Conservation (phyloP, 1,140 invertebrate genomes). For the Prorops nasuta region DNA sequence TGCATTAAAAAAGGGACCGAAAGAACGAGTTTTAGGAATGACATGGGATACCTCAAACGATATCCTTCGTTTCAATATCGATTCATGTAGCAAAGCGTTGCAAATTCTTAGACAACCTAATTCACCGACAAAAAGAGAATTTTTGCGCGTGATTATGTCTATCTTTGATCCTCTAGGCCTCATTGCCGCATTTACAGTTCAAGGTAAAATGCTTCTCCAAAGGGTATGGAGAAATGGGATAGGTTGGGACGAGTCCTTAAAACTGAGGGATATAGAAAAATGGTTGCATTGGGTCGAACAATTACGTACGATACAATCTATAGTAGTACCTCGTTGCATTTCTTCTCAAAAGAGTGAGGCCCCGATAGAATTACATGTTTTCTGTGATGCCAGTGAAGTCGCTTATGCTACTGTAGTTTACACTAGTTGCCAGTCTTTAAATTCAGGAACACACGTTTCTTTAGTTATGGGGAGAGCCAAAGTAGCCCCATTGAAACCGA, state of each 20-base stretch:
- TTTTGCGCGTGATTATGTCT: conserved; percentile 8
- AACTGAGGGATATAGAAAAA: neutral
- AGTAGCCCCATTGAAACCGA: conserved; percentile 6
- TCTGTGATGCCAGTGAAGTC: conserved; percentile 28
- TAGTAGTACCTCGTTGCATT: neutral
- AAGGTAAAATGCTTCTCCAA: conserved; percentile 24
- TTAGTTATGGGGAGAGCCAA: neutral
- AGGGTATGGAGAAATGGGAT: conserved; percentile 20
- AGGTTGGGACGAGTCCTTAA: conserved; percentile 23
- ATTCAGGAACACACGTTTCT: neutral
- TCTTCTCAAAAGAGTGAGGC: neutral
- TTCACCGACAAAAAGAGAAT: neutral
- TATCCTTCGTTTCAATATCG: neutral
- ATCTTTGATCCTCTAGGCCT: conserved; percentile 30
- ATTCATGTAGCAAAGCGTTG: neutral
- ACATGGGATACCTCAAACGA: neutral
- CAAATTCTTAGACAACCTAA: neutral
- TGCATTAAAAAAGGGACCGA: no score
- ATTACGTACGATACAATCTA: neutral
- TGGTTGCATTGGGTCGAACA: conserved; percentile 12
- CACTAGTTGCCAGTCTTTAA: neutral
- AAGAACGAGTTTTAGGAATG: neutral
- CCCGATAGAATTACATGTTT: conserved; percentile 25
- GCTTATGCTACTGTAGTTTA: conserved; percentile 4
- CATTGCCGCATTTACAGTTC: conserved; percentile 15